A percentile compares a stretch with the other conserved stretches of the same genome.
phyloP scores from a whole-genome alignment of 2,888 invertebrate species.

The Drosophila kokeensis region DNA sequence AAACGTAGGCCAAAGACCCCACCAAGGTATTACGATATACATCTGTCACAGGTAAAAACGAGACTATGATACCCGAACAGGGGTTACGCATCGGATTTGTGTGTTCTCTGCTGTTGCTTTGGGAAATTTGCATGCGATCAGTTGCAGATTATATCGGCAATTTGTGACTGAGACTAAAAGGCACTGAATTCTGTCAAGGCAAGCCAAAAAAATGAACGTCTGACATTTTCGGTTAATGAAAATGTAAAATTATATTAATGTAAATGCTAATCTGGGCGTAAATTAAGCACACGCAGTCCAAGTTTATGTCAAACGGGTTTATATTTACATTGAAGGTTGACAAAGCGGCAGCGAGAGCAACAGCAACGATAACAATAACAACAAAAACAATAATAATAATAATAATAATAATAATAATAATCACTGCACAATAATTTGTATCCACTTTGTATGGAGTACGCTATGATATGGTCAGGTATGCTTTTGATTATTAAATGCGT shows the following conservation, averaged over 20 bases:
- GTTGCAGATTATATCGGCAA: slow-evolving; percentile 35
- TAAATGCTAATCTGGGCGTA: slow-evolving; percentile 75
- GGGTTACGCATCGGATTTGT: slow-evolving; percentile 30
- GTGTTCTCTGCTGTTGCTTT: slow-evolving; percentile 20
- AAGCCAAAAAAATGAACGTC: slow-evolving; percentile 30
- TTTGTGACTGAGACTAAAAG: slow-evolving; percentile 17
- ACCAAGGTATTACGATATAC: slow-evolving; percentile 31
- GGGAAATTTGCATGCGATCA: slow-evolving; percentile 30
- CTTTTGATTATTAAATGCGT: slow-evolving; percentile 47
- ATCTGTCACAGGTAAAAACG: slow-evolving; percentile 55
- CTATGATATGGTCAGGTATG: slow-evolving; percentile 17
- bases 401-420: slow-evolving; percentile 33
- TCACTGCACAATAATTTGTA: slow-evolving; percentile 49
- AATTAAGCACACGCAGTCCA: slow-evolving; percentile 71
- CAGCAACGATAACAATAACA: slow-evolving; percentile 2
- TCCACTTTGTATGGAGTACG: slow-evolving; percentile 27
- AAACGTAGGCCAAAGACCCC: slow-evolving; percentile 70
- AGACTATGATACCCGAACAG: slow-evolving; percentile 35
- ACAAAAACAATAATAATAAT: too few species aligned
- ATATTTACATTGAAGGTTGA: slow-evolving; percentile 63
- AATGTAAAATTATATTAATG: slow-evolving; percentile 75
- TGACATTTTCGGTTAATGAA: slow-evolving; percentile 66
- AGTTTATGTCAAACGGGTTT: slow-evolving; percentile 60
- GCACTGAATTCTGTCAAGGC: slow-evolving; percentile 43
- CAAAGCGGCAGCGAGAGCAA: slow-evolving; percentile 6